Conservation (phyloP, 2,888 invertebrate genomes). For the Listrodromus nycthemerus region DNA sequence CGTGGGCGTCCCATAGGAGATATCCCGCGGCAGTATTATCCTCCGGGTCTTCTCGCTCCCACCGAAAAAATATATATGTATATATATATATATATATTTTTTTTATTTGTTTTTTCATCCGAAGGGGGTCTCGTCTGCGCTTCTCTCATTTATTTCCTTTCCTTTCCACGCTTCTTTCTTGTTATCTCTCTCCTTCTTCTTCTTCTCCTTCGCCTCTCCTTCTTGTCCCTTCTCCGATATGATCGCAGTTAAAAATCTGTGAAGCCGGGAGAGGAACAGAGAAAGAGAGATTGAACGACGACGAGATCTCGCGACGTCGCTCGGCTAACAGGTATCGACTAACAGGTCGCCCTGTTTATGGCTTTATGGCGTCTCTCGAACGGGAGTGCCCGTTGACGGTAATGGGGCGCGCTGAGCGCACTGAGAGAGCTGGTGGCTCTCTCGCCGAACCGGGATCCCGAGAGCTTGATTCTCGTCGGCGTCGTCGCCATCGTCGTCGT, state of each 20-base stretch:
- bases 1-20: conserved; percentile 57
- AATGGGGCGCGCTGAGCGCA: conserved; percentile 67
- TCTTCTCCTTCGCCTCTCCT: conserved; percentile 19
- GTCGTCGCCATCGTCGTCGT: conserved; percentile 26
- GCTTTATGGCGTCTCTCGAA: conserved; percentile 73
- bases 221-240: conserved; percentile 47
- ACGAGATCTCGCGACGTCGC: conserved; percentile 66
- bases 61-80: conserved; percentile 66
- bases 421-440: conserved; percentile 9
- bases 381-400: conserved; percentile 73
- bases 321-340: conserved; percentile 71
- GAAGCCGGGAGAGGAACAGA: conserved; percentile 34
- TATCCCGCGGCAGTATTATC: conserved; percentile 30
- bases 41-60: conserved; percentile 48
- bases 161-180: conserved; percentile 45
- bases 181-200: conserved; percentile 42
- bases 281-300: conserved; percentile 26
- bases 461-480: conserved; percentile 41
- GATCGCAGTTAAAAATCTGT: conserved; percentile 64
- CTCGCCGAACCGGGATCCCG: conserved; percentile 61
- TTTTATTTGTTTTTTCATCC: conserved; percentile 43
- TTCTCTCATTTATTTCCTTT: conserved; percentile 43
- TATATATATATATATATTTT: conserved; percentile 71
- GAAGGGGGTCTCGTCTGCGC: conserved; percentile 37
- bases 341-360: conserved; percentile 75